These are phyloP conservation scores for Acrocephalus scirpaceus DNA, from an alignment of 2,797 vertebrate species.

Conservation along the genomic window DNA sequence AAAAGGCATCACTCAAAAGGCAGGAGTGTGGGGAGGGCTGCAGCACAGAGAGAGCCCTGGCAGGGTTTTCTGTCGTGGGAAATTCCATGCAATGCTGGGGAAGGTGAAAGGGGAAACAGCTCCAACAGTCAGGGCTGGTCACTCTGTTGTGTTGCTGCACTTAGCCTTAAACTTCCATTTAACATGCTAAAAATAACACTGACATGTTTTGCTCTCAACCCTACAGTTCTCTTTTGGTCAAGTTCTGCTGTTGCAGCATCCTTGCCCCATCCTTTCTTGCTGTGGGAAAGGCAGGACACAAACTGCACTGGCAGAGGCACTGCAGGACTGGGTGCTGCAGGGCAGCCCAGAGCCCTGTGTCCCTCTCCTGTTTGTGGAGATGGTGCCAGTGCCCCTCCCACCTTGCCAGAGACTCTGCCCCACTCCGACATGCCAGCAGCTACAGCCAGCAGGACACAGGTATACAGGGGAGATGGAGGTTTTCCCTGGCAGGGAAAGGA, in stretches of 20 bases:
- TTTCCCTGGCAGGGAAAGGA: background rate
- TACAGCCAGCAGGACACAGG: background rate
- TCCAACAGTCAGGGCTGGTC: background rate
- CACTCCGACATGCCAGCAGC: background rate
- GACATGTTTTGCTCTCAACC: background rate
- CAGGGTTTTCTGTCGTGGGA: accelerated
- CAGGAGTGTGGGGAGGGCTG: accelerated
- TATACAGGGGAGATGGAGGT: background rate
- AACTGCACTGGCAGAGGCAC: accelerated
- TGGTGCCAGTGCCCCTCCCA: background rate
- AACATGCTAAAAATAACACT: background rate
- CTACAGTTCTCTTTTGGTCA: background rate
- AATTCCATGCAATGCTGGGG: accelerated
- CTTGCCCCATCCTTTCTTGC: background rate
- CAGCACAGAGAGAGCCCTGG: background rate
- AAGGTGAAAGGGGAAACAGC: background rate
- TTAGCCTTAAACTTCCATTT: background rate
- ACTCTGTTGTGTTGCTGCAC: background rate
- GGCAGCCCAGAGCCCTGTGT: accelerated
- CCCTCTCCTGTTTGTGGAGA: accelerated
- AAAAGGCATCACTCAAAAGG: background rate
- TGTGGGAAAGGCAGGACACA: background rate
- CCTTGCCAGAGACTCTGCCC: background rate
- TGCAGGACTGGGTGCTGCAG: background rate
- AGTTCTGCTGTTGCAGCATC: background rate